A percentile compares a stretch with the other conserved stretches of the same genome.
Evolutionary conservation across 2,888 invertebrate species (phyloP).

Genomic region (Cryptocephalus moraei): DNA sequence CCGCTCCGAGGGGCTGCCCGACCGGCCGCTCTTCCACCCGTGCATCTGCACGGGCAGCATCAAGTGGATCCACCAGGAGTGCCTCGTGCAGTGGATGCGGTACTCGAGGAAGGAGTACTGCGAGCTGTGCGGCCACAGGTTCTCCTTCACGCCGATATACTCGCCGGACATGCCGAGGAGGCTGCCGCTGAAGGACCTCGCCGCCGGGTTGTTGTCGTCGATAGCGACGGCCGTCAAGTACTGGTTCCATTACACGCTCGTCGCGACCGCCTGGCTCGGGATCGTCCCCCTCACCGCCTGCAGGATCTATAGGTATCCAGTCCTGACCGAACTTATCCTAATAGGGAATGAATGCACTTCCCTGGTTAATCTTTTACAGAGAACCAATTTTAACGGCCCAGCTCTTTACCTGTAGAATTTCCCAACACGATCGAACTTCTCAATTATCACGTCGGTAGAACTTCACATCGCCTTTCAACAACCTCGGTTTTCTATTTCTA

Average conservation of each 20-base stretch:
- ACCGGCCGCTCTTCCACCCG: constrained; percentile 92
- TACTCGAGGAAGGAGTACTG: constrained; percentile 98
- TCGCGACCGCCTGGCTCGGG: constrained; percentile 95
- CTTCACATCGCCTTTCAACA: not conserved
- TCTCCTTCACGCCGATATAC: constrained; percentile 97
- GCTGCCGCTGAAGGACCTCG: constrained; percentile 84
- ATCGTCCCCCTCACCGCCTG: constrained; percentile 94
- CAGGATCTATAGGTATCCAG: constrained; percentile 60
- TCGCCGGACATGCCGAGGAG: constrained; percentile 99
- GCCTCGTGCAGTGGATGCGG: constrained; percentile 97
- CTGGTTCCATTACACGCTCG: constrained; percentile 95
- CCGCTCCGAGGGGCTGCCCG: constrained; percentile 84
- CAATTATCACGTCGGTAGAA: no score
- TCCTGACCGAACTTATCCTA: no score
- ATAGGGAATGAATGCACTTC: no score
- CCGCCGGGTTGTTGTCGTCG: constrained; percentile 81
- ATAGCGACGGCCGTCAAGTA: constrained; percentile 88
- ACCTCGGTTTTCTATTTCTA: constrained; percentile 1
- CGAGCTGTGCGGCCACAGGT: constrained; percentile 94
- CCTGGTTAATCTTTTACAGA: no score
- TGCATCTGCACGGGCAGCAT: constrained; percentile 99
- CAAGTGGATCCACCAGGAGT: constrained; percentile 98
- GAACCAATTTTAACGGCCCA: not conserved
- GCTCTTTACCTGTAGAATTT: not conserved
- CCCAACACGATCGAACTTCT: no score